These are phyloP conservation scores for Flabesymbios commensalis DNA, from an alignment of 2,888 invertebrate species.

Conservation along the genomic window DNA sequence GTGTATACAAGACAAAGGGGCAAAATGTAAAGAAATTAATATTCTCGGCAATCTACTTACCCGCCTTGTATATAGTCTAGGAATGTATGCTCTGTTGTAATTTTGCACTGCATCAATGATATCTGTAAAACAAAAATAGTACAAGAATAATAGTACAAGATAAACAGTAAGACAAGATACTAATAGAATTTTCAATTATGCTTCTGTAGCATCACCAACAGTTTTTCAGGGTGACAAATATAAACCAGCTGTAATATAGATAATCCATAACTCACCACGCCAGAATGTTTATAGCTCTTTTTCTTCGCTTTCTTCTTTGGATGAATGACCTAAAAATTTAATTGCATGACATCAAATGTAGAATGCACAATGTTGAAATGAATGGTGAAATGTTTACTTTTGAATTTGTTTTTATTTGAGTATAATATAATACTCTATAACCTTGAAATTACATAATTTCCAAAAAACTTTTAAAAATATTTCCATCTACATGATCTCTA, in stretches of 20 bases:
- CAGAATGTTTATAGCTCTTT: conserved; percentile 63
- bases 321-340: conserved; percentile 56
- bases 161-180: background rate
- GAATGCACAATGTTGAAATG: background rate
- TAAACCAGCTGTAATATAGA: background rate
- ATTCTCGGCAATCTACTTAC: too few species aligned
- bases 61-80: conserved; percentile 67
- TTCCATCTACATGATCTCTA: too few species aligned
- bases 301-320: conserved; percentile 64
- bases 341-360: background rate
- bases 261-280: conserved; percentile 45
- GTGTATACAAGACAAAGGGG: background rate
- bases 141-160: conserved; percentile 2
- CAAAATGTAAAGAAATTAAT: background rate
- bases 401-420: too few species aligned
- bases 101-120: conserved; percentile 46
- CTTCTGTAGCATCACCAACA: too few species aligned
- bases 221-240: too few species aligned
- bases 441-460: too few species aligned
- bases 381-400: background rate
- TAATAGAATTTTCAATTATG: background rate
- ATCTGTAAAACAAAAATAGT: conserved; percentile 19
- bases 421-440: too few species aligned
- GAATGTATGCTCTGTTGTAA: conserved; percentile 60
- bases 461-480: too few species aligned